These are phyloP conservation scores for Silurus lanzhouensis DNA, from an alignment of 2,797 vertebrate species.

Conservation along the genomic window DNA sequence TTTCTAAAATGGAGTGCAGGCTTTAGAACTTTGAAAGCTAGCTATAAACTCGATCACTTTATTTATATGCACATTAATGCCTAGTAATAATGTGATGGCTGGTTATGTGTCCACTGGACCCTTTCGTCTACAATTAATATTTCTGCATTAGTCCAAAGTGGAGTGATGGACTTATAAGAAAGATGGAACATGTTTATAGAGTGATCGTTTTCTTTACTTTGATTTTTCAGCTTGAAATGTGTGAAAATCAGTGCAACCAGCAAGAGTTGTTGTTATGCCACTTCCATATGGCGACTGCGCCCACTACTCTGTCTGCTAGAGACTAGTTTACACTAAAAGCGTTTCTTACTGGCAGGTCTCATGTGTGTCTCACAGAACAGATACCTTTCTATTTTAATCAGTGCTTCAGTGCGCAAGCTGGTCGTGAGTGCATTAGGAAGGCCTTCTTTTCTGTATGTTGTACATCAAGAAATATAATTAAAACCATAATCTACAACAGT, in stretches of 20 bases:
- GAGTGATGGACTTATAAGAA: neutral
- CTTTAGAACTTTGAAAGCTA: neutral
- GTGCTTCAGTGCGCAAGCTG: neutral
- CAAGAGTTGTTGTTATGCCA: slow-evolving; percentile 43
- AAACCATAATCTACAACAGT: neutral
- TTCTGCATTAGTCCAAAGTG: neutral
- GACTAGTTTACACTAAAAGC: neutral
- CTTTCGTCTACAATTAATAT: neutral
- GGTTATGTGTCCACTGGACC: neutral
- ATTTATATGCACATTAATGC: neutral
- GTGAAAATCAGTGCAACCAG: slow-evolving; percentile 15
- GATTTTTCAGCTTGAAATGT: slow-evolving; percentile 20
- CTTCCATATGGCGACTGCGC: slow-evolving; percentile 47
- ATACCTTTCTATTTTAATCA: slow-evolving; percentile 9
- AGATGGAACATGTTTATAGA: neutral
- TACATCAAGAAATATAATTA: neutral
- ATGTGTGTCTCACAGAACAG: neutral
- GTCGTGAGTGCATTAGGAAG: neutral
- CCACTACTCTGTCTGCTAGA: slow-evolving; percentile 30
- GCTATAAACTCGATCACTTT: neutral
- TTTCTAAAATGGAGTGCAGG: neutral
- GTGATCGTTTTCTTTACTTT: neutral
- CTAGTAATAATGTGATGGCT: neutral
- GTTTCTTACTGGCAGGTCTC: neutral
- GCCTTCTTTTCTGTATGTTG: neutral